These are phyloP conservation scores for Notoglanidium macrostoma DNA, from an alignment of 2,797 vertebrate genomes.

Conservation along the genomic window DNA sequence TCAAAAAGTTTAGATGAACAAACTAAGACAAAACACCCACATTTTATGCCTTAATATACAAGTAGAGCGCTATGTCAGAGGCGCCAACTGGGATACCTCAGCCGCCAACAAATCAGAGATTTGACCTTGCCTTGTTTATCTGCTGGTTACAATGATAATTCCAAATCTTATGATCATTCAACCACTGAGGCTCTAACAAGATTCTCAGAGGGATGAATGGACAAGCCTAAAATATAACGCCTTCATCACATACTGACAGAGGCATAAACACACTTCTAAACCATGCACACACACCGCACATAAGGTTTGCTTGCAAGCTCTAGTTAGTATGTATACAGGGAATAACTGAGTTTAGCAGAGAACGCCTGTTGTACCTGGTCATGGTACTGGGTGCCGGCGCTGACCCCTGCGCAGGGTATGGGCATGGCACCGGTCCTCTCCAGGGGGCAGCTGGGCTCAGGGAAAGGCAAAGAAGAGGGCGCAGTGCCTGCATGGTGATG, in stretches of 20 bases:
- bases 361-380: constrained; percentile 83
- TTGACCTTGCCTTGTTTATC: background rate
- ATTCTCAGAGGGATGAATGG: background rate
- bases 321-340: background rate
- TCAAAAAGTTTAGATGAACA: background rate
- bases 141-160: background rate
- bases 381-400: constrained; percentile 81
- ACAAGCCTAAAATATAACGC: background rate
- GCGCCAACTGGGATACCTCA: background rate
- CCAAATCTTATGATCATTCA: background rate
- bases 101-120: background rate
- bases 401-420: constrained; percentile 82
- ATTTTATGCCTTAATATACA: background rate
- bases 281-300: background rate
- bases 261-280: background rate
- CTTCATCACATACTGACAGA: background rate
- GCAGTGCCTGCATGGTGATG: constrained; percentile 86
- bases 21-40: background rate
- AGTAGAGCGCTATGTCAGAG: background rate
- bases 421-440: constrained; percentile 88
- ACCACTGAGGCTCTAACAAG: background rate
- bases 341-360: background rate
- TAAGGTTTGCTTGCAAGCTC: background rate
- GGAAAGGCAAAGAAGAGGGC: constrained; percentile 83
- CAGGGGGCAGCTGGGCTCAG: constrained; percentile 86